Percentiles rank a stretch among this genome's conserved stretches.
Evolutionary conservation across 2,113 vertebrate species (phyloP).

Genomic region (Dromaius novaehollandiae): DNA sequence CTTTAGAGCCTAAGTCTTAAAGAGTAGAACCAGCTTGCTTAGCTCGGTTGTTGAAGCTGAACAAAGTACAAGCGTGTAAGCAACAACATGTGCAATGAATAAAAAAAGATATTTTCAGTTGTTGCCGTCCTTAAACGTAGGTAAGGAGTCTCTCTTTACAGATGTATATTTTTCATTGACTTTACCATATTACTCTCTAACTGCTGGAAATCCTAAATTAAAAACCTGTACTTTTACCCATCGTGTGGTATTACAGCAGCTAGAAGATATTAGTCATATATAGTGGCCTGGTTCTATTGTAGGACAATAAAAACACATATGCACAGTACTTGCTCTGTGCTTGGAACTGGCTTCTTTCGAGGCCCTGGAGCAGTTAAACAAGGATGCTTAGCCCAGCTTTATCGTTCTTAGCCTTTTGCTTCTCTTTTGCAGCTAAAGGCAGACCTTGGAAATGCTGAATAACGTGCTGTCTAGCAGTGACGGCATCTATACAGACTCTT

Average conservation of each 20-base stretch:
- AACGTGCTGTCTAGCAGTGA: neutral
- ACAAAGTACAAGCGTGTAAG: neutral
- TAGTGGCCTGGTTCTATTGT: neutral
- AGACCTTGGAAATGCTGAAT: neutral
- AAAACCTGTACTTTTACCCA: neutral
- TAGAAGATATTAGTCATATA: neutral
- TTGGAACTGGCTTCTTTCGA: neutral
- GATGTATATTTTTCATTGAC: neutral
- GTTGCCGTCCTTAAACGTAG: neutral
- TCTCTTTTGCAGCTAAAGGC: neutral
- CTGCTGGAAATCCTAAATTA: neutral
- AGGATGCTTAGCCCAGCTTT: neutral
- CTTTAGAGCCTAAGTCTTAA: neutral
- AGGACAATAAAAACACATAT: neutral
- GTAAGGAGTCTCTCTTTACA: neutral
- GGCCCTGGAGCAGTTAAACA: neutral
- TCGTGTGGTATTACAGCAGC: neutral
- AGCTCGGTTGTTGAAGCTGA: neutral
- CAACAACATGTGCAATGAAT: fast-evolving
- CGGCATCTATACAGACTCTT: fast-evolving
- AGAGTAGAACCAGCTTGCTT: neutral
- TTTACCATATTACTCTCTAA: neutral
- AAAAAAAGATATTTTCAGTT: neutral
- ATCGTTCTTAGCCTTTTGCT: neutral
- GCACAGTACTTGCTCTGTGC: neutral